A percentile compares a stretch with the other conserved stretches of the same genome.
These are phyloP conservation scores for Cyprinodon diabolis DNA, from an alignment of 2,797 vertebrate species.

Conservation along the genomic window DNA sequence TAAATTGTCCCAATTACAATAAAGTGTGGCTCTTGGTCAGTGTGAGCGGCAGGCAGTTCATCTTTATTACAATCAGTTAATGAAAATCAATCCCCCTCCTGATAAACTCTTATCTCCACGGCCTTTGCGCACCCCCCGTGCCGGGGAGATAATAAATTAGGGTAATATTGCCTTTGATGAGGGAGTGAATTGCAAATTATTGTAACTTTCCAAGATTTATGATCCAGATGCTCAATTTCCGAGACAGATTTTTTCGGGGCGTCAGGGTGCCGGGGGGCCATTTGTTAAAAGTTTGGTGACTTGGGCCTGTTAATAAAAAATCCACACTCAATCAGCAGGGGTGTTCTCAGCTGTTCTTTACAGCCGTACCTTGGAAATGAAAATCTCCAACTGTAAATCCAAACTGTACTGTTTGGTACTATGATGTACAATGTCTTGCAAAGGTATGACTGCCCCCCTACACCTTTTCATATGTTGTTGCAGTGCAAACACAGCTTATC, in stretches of 20 bases:
- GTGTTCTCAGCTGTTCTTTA: slow-evolving; percentile 40
- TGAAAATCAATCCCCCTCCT: slow-evolving; percentile 89
- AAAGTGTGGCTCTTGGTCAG: slow-evolving; percentile 88
- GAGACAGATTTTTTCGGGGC: slow-evolving; percentile 71
- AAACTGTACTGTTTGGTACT: background rate
- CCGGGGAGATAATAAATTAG: slow-evolving; percentile 88
- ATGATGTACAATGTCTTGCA: background rate
- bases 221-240: slow-evolving; percentile 85
- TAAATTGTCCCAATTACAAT: slow-evolving; percentile 90
- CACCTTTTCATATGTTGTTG: background rate
- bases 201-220: slow-evolving; percentile 89
- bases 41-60: slow-evolving; percentile 82
- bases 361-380: background rate
- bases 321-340: slow-evolving; percentile 64
- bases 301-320: slow-evolving; percentile 76
- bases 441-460: background rate
- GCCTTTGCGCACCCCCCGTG: slow-evolving; percentile 79
- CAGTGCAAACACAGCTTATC: background rate
- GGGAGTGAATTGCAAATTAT: slow-evolving; percentile 90
- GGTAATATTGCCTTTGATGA: slow-evolving; percentile 89
- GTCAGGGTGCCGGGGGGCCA: slow-evolving; percentile 67
- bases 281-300: slow-evolving; percentile 86
- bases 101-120: slow-evolving; percentile 88
- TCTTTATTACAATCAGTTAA: slow-evolving; percentile 91
- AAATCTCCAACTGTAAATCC: slow-evolving; percentile 16